Conservation (phyloP, 2,797 vertebrate species). For the Tangara arthus region DNA sequence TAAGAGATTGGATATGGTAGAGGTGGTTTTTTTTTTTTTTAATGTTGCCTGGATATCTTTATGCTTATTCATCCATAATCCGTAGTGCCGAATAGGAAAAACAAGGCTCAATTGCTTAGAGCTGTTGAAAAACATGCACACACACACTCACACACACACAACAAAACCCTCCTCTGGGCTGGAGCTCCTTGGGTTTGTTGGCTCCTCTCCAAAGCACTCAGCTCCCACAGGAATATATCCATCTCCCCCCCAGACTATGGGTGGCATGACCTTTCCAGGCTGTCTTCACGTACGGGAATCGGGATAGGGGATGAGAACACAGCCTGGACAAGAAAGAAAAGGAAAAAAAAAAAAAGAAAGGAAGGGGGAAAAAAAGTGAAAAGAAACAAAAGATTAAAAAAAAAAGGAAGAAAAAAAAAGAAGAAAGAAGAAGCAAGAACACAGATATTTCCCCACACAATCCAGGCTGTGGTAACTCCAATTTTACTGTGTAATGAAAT, state of each 20-base stretch:
- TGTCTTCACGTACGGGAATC: conserved; percentile 56
- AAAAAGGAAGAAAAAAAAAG: background rate
- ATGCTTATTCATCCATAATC: conserved; percentile 80
- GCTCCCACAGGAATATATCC: conserved; percentile 76
- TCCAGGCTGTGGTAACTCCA: conserved; percentile 11
- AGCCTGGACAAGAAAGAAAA: background rate
- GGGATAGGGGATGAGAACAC: conserved; percentile 30
- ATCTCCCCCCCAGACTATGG: conserved; percentile 47
- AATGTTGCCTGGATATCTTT: conserved; percentile 78
- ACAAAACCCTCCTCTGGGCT: conserved; percentile 66
- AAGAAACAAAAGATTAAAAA: background rate
- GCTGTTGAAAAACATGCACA: conserved; percentile 50
- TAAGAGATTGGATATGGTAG: conserved; percentile 67
- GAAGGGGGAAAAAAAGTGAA: too few species aligned
- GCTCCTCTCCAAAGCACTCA: conserved; percentile 74
- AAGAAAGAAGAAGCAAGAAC: background rate
- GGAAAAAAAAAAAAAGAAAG: background rate
- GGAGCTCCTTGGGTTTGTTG: conserved; percentile 66
- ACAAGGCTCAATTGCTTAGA: conserved; percentile 65
- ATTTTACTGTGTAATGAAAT: conserved; percentile 58
- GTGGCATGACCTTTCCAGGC: conserved; percentile 69
- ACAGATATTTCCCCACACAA: background rate
- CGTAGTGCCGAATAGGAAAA: conserved; percentile 56
- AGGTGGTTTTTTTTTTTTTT: conserved; percentile 53
- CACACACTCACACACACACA: background rate